A percentile compares a stretch with the other conserved stretches of the same genome.
phyloP scores from a whole-genome alignment of 2,797 vertebrate species.

The Kryptopterus vitreolus region DNA sequence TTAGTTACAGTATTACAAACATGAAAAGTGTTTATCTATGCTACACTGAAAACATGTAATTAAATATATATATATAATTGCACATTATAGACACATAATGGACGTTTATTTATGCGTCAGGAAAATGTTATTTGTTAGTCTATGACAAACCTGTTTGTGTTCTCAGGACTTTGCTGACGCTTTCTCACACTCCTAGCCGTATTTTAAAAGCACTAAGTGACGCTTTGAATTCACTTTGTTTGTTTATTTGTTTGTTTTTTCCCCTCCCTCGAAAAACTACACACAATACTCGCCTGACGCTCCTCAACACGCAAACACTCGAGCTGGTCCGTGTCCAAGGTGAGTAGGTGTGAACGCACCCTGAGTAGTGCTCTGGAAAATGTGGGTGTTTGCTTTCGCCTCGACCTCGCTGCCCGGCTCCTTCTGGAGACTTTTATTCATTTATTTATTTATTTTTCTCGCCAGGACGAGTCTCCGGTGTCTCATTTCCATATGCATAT shows the following conservation, averaged over 20 bases:
- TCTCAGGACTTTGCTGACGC: neutral
- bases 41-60: too few relatives aligned
- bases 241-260: too few relatives aligned
- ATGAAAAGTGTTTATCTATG: too few relatives aligned
- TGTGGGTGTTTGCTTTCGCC: slow-evolving; percentile 24
- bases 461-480: slow-evolving; percentile 26
- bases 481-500: slow-evolving; percentile 64
- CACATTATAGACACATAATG: too few relatives aligned
- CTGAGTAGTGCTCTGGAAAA: slow-evolving; percentile 43
- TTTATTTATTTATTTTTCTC: neutral
- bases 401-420: neutral
- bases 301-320: slow-evolving; percentile 40
- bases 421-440: neutral
- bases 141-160: neutral
- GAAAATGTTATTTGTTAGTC: neutral
- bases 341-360: slow-evolving; percentile 29
- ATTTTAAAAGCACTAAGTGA: neutral
- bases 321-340: slow-evolving; percentile 50
- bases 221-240: neutral
- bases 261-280: neutral
- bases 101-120: neutral
- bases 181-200: neutral
- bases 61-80: too few relatives aligned
- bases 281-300: slow-evolving; percentile 21
- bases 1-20: too few relatives aligned